Evolutionary conservation across 2,113 vertebrate genomes (phyloP), one percentile per base, ranked within the genome.

Genomic region (Elachura formosa): DNA sequence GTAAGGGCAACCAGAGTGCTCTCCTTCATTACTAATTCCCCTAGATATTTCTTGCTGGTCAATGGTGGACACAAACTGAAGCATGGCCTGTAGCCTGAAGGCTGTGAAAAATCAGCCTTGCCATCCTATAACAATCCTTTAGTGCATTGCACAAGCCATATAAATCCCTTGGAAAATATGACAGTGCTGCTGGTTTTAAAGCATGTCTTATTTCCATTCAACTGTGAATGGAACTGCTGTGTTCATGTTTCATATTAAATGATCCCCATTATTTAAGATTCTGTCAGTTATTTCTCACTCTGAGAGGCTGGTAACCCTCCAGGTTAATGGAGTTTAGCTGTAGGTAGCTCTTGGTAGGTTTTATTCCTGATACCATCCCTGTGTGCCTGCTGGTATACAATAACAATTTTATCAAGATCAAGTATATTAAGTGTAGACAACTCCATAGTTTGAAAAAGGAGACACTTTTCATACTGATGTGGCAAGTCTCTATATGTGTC

Each of bases 21-120:
- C 28, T 62, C 18, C 38, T 77, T 83, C 33, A 33, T 96, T 75
- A 55, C 20, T 82, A 67, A 31, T 75, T 89, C 66, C 41, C 84
- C 49, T 45, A 2, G 1, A 1, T 45, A 22, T 59, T 71, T 95
- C 40, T 63, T 64, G 28, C 45, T 71, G 83, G 59, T 88, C 52
- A 51, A 51, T 12, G 28, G 28, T 33, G 33, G 15, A 54, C 21
- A 63, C 40, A 68, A 66, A 56, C 12, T 56, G 34, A 24, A 82
- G 66, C 26, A 69, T 19, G 20, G 33, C 20, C 23, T 34, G 33
- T 24, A 72, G 54, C 69, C 58, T 80, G 23, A 43, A 73, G 67
- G 36, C 73, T 84, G 22, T 58, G 51, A 51, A 85, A 86, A 86
- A 69, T 28, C 58, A 84, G 16, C n/a, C 38, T 68, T 67, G n/a